phyloP scores from a whole-genome alignment of 2,797 vertebrate species.

The Euthynnus affinis region DNA sequence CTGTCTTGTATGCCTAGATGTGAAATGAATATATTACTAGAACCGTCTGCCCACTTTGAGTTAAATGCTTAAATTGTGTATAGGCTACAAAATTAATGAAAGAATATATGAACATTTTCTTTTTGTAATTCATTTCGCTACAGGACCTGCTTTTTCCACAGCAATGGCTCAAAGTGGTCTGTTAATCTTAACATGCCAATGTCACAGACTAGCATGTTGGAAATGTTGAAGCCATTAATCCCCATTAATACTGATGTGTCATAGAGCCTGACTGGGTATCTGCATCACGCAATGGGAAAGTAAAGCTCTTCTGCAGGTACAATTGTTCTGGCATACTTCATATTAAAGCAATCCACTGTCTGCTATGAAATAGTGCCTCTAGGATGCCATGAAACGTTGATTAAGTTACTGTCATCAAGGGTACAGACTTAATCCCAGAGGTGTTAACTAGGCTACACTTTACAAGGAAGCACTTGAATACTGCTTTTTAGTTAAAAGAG shows the following conservation, averaged over 20 bases:
- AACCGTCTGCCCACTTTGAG: slow-evolving; percentile 56
- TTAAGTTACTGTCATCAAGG: slow-evolving; percentile 33
- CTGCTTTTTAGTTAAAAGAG: too few species aligned
- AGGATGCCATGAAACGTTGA: slow-evolving; percentile 17
- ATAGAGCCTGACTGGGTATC: neutral
- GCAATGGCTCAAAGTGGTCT: neutral
- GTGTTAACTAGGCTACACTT: neutral
- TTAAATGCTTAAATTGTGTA: slow-evolving; percentile 58
- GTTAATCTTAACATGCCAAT: slow-evolving; percentile 39
- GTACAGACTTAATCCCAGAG: slow-evolving; percentile 5
- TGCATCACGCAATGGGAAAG: slow-evolving; percentile 27
- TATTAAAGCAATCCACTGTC: slow-evolving; percentile 1
- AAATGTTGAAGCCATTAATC: slow-evolving; percentile 46
- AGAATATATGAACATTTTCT: slow-evolving; percentile 41
- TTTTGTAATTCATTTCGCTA: slow-evolving; percentile 16
- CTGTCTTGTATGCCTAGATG: slow-evolving; percentile 35
- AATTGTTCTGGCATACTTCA: slow-evolving; percentile 13
- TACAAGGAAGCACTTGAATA: too few species aligned
- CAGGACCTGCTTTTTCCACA: slow-evolving; percentile 15
- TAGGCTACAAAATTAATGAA: slow-evolving; percentile 32
- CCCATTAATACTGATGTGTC: slow-evolving; percentile 35
- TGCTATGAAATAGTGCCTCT: slow-evolving; percentile 14
- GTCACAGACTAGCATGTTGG: slow-evolving; percentile 13
- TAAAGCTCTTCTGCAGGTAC: slow-evolving; percentile 22
- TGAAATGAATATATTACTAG: slow-evolving; percentile 47